These are phyloP conservation scores for Neolamprologus brichardi DNA, from an alignment of 2,113 vertebrate species.

Conservation along the genomic window DNA sequence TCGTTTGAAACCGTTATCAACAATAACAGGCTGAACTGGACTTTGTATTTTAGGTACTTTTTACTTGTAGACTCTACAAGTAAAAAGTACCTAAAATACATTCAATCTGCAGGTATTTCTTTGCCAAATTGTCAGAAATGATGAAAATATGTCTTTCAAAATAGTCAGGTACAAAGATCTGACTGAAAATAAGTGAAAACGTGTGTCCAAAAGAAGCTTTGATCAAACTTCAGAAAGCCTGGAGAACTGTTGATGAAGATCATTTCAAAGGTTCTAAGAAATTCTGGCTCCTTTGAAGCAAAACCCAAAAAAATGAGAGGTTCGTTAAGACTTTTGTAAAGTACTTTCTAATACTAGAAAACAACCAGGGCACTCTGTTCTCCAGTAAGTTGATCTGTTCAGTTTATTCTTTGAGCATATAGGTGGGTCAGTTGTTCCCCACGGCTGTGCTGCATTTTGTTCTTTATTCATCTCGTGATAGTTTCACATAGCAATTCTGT, in stretches of 20 bases:
- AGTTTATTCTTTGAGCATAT: not conserved
- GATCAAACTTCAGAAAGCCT: not conserved
- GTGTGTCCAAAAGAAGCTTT: not conserved
- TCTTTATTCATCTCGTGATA: not conserved
- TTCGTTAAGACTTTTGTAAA: not conserved
- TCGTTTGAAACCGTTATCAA: too few relatives aligned
- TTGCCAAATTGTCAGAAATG: fast-evolving
- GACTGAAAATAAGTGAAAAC: not conserved
- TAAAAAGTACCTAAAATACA: not conserved
- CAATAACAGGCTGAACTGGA: too few relatives aligned
- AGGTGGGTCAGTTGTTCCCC: not conserved
- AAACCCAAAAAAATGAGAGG: not conserved
- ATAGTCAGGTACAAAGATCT: not conserved
- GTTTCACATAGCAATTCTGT: not conserved
- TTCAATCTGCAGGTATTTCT: not conserved
- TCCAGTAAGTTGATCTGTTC: not conserved
- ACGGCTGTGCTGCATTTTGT: not conserved
- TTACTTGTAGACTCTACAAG: not conserved
- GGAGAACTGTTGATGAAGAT: not conserved
- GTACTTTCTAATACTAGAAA: not conserved
- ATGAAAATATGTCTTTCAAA: not conserved
- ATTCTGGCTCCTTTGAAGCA: not conserved
- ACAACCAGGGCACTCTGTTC: not conserved
- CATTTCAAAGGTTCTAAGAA: not conserved
- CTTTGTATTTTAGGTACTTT: too few relatives aligned